Conservation (phyloP, 2,888 invertebrate species). For the Machimus rusticus region DNA sequence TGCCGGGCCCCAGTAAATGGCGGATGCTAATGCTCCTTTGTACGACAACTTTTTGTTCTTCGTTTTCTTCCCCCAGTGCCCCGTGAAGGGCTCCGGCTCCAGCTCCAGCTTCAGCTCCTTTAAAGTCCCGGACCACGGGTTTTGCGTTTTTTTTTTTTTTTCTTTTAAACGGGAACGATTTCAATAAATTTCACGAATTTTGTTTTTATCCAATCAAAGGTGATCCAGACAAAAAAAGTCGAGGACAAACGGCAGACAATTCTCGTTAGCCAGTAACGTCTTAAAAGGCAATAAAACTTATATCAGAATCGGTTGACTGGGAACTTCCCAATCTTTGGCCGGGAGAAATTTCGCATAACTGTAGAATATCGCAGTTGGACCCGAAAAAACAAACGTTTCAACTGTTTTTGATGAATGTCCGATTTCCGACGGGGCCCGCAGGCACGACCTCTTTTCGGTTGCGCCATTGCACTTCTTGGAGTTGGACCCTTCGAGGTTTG, state of each 20-base stretch:
- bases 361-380: not conserved
- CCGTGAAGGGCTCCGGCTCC: not conserved
- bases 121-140: not conserved
- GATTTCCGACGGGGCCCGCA: not conserved
- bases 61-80: not conserved
- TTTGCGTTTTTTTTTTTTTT: slow-evolving; percentile 11
- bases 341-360: not conserved
- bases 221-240: slow-evolving; percentile 20
- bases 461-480: not conserved
- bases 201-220: slow-evolving; percentile 28
- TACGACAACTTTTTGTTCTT: slow-evolving; percentile 14
- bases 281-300: not conserved
- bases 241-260: slow-evolving; percentile 22
- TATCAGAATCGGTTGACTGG: not conserved
- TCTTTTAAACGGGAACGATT: slow-evolving; percentile 3
- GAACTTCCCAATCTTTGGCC: not conserved
- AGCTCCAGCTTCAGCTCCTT: not conserved
- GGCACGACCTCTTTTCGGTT: not conserved
- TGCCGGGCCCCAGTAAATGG: slow-evolving; percentile 17
- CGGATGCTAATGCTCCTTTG: slow-evolving; percentile 33
- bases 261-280: slow-evolving; percentile 49
- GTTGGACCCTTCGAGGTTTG: not conserved
- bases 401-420: not conserved
- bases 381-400: not conserved
- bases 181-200: slow-evolving; percentile 35